phyloP scores from a whole-genome alignment of 2,888 invertebrate species.

The Lycocerus yunnanus region DNA sequence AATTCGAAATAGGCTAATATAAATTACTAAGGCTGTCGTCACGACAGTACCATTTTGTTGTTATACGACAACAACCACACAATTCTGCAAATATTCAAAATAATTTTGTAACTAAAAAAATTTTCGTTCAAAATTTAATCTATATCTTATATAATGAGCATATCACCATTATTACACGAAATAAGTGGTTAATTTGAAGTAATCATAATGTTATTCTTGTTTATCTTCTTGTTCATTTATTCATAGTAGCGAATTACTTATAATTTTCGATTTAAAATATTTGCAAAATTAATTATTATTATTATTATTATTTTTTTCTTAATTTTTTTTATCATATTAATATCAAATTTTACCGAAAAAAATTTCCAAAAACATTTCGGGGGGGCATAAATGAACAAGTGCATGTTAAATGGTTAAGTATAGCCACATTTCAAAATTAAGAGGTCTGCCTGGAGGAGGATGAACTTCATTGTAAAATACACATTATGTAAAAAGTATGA shows the following conservation, averaged over 20 bases:
- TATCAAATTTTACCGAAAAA: neutral
- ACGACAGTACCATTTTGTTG: conserved; percentile 45
- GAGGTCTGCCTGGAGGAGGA: neutral
- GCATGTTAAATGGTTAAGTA: neutral
- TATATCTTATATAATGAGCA: conserved; percentile 5
- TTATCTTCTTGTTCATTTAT: neutral
- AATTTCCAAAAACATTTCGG: neutral
- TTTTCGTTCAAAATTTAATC: conserved; percentile 13
- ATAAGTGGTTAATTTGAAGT: neutral
- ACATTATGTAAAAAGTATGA: conserved; percentile 29
- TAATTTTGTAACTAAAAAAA: conserved; percentile 15
- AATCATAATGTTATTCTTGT: neutral
- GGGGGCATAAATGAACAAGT: neutral
- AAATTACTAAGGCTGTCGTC: conserved; percentile 40
- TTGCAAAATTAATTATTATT: neutral
- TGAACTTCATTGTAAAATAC: conserved; percentile 12
- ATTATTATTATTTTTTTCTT: neutral
- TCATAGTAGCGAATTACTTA: neutral
- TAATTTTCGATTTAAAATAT: neutral
- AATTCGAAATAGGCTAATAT: conserved; percentile 35
- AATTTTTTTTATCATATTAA: neutral
- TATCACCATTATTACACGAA: neutral
- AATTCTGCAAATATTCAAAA: conserved; percentile 27
- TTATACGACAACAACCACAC: conserved; percentile 46
- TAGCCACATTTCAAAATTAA: neutral